phyloP scores from a whole-genome alignment of 2,113 vertebrate genomes.

The Ahaetulla prasina region DNA sequence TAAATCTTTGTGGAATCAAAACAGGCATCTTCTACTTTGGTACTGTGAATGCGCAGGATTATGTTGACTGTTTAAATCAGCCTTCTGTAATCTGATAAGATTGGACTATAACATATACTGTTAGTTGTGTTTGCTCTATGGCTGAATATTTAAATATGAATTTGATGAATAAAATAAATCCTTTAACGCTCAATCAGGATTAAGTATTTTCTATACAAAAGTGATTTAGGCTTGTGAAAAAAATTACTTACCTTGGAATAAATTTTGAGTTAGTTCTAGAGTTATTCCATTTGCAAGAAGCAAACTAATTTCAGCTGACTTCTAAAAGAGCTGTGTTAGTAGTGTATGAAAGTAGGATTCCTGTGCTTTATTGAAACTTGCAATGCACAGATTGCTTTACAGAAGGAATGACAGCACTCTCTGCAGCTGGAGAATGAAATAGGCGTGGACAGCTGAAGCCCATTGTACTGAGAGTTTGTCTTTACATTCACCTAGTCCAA shows the following conservation, averaged over 20 bases:
- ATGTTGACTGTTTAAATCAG: neutral
- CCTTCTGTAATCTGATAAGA: neutral
- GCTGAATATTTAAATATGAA: neutral
- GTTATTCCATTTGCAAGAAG: neutral
- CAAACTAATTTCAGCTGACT: neutral
- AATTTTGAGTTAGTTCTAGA: neutral
- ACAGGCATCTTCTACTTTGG: neutral
- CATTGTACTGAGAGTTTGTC: slow-evolving; percentile 33
- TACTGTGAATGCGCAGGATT: neutral
- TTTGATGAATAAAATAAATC: neutral
- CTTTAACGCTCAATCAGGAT: neutral
- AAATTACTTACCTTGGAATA: neutral
- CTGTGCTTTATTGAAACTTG: slow-evolving; percentile 18
- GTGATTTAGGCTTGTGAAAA: neutral
- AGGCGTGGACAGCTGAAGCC: slow-evolving; percentile 23
- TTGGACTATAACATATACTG: neutral
- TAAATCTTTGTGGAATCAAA: neutral
- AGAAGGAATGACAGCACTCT: slow-evolving; percentile 20
- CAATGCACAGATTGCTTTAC: slow-evolving; percentile 21
- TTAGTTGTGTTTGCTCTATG: neutral
- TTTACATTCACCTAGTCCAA: slow-evolving; percentile 29
- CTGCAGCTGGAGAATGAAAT: slow-evolving; percentile 13
- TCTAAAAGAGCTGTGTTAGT: slow-evolving; percentile 11
- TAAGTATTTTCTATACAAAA: neutral
- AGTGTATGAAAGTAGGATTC: slow-evolving; percentile 20